phyloP scores from a whole-genome alignment of 1,140 invertebrate species.

The Sitophilus oryzae region DNA sequence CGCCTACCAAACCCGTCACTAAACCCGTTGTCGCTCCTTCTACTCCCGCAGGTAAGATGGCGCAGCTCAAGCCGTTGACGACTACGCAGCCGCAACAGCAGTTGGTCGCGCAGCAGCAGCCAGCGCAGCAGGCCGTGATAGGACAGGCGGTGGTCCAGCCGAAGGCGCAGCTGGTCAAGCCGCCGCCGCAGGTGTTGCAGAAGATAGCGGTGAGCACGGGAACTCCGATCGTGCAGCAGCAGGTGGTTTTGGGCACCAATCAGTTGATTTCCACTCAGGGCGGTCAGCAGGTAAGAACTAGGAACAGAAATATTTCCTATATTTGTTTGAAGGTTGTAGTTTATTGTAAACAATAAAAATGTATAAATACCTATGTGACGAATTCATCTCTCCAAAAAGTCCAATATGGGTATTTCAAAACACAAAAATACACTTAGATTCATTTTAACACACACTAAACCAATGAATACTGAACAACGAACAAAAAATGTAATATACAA shows the following conservation, averaged over 20 bases:
- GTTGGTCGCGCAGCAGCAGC: conserved; percentile 13
- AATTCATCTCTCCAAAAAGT: too few relatives aligned
- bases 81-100: conserved; percentile 16
- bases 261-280: conserved; percentile 35
- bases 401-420: too few relatives aligned
- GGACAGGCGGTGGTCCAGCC: conserved; percentile 17
- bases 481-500: too few relatives aligned
- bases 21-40: conserved; percentile 32
- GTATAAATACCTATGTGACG: too few relatives aligned
- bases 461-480: too few relatives aligned
- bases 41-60: conserved; percentile 36
- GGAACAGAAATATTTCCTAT: too few relatives aligned
- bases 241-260: conserved; percentile 38
- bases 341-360: too few relatives aligned
- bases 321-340: too few relatives aligned
- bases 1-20: conserved; percentile 39
- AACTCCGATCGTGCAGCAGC: conserved; percentile 35
- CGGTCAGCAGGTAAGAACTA: conserved; percentile 37
- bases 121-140: conserved; percentile 29
- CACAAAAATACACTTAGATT: too few relatives aligned
- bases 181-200: conserved; percentile 30
- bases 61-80: conserved; percentile 31
- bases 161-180: conserved; percentile 22
- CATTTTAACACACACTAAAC: too few relatives aligned
- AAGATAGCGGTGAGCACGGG: conserved; percentile 35